Evolutionary conservation across 2,797 vertebrate species (phyloP), one percentile per base, ranked within the genome.

Genomic region (Chrosomus eos): DNA sequence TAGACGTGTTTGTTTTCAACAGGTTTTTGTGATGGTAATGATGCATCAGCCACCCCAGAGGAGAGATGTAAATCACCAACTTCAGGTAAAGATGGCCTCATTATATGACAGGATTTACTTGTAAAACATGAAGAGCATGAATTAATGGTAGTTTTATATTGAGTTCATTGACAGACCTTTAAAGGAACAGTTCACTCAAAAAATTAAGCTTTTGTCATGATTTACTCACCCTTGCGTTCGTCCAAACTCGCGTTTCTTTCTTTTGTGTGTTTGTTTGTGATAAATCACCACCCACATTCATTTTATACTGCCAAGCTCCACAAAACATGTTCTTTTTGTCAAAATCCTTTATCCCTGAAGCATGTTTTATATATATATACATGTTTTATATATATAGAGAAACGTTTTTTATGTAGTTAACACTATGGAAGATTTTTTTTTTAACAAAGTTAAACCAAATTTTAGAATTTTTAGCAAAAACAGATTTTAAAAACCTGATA

Each of bases 1-100:
- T 45, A 77, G 28, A 60, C 8, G 55, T 85, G 81, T 89, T 89
- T 81, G 48, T 48, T 89, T 83, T 88, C 84, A 88, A 92, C 96
- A 94, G 97, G 96, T 88, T 93, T 97, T 21, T 96, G 96, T 86
- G 98, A 99, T 80, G 95, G 97, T 86, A 97, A 93, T 80, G 97
- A 99, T 84, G 96, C 96, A 48, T 92, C 96, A 31, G 87, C 94
- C 64, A 85, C 95, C 84, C 93, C 96, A 86, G 98, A 99, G 81
- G 98, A 99, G 83, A 96, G 97, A 90, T 98, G 97, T 95, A 99
- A 98, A 87, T 99, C 98, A 0, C 98, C 98, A 4, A 98, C 97
- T 10, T 99, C 98, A 94, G 97, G 98, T 99, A 97, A 95, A 86
- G 5, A 72, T 38, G 40, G 14, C 18, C 31, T 66, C 23, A 13